Evolutionary conservation across 2,797 vertebrate species (phyloP).

Genomic region (Parotocinclus haroldoi): DNA sequence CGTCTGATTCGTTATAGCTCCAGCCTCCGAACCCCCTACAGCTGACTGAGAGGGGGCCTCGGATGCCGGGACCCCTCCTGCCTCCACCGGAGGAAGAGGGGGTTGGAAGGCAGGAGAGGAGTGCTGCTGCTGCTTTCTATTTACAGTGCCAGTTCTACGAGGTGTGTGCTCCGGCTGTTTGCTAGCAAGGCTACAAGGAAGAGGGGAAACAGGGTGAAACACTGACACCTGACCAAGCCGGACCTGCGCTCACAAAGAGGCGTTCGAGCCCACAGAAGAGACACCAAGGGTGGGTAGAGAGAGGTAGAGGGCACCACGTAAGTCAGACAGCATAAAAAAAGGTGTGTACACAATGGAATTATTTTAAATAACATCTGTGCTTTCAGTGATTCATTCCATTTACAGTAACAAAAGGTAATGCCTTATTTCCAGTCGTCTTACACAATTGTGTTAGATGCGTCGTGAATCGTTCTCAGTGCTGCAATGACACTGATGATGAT

Average conservation of each 20-base stretch:
- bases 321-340: not conserved
- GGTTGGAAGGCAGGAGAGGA: conserved; percentile 87
- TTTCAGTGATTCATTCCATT: too few relatives aligned
- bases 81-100: conserved; percentile 81
- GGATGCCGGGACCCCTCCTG: conserved; percentile 55
- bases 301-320: conserved; percentile 14
- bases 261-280: conserved; percentile 23
- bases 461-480: too few relatives aligned
- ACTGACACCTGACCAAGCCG: conserved; percentile 55
- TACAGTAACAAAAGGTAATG: too few relatives aligned
- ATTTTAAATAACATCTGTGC: too few relatives aligned
- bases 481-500: too few relatives aligned
- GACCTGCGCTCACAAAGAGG: conserved; percentile 19
- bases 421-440: too few relatives aligned
- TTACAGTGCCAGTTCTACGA: conserved; percentile 83
- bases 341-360: too few relatives aligned
- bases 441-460: too few relatives aligned
- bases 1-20: conserved; percentile 41
- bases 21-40: conserved; percentile 57
- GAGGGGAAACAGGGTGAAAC: conserved; percentile 74
- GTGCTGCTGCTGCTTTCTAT: conserved; percentile 95
- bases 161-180: conserved; percentile 85
- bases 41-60: conserved; percentile 58
- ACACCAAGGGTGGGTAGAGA: conserved; percentile 7
- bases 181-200: conserved; percentile 85